These are phyloP conservation scores for Catagonus wagneri DNA, from an alignment of 2,113 vertebrate species.

Conservation along the genomic window DNA sequence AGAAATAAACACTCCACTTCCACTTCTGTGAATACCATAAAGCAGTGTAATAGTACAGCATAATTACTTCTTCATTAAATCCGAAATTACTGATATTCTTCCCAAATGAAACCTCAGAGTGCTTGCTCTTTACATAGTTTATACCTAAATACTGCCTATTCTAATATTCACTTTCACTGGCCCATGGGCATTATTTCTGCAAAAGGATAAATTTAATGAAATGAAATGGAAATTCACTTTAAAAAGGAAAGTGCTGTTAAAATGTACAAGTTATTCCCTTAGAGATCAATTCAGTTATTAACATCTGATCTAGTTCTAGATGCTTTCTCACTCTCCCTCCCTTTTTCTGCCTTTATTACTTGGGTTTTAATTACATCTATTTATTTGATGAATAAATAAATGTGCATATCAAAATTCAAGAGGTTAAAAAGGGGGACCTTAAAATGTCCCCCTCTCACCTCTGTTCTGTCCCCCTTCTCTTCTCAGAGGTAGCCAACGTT, in stretches of 20 bases:
- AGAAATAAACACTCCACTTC: slow-evolving; percentile 97
- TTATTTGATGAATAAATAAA: slow-evolving; percentile 26
- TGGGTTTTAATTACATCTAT: not conserved
- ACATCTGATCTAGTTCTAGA: not conserved
- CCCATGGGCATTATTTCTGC: slow-evolving; percentile 14
- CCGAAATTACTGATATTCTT: not conserved
- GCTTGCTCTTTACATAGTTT: not conserved
- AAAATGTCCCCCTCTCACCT: not conserved
- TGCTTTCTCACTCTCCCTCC: not conserved
- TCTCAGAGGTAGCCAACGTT: not conserved
- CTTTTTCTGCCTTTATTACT: not conserved
- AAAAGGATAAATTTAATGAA: slow-evolving; percentile 51
- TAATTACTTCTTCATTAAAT: slow-evolving; percentile 68
- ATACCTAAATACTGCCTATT: not conserved
- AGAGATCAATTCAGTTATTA: not conserved
- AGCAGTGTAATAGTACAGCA: slow-evolving; percentile 82
- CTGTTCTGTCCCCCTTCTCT: not conserved
- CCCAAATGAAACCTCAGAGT: not conserved
- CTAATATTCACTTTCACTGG: not conserved
- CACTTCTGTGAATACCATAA: slow-evolving; percentile 86
- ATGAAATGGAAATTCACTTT: slow-evolving; percentile 46
- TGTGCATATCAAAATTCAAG: not conserved
- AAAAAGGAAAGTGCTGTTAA: slow-evolving; percentile 40
- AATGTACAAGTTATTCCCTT: not conserved
- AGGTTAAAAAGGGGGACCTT: not conserved